Conservation (phyloP, 30 jellyfish, hydroid and myxozoan species). For the Morbakka virulenta region DNA sequence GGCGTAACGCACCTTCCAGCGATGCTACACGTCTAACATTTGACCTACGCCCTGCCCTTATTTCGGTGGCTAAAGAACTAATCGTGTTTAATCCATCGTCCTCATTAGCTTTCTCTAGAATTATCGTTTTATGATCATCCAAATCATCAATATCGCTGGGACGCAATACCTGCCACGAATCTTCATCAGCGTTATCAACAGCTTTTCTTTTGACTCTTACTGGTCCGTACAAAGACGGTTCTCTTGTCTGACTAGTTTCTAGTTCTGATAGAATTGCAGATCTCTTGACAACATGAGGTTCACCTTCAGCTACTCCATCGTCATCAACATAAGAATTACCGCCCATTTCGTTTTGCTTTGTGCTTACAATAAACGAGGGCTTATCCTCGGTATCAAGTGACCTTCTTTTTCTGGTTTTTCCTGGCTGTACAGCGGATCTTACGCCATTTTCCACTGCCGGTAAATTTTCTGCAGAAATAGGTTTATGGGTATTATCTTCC, state of each 20-base stretch:
- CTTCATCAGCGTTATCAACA: background rate
- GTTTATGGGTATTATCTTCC: too few species aligned
- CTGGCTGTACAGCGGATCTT: too few species aligned
- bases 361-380: background rate
- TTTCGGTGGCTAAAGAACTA: background rate
- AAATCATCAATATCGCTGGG: constrained; percentile 44
- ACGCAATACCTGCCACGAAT: background rate
- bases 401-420: background rate
- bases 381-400: background rate
- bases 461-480: too few species aligned
- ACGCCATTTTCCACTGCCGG: too few species aligned
- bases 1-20: constrained; percentile 87
- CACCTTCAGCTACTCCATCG: constrained; percentile 64
- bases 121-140: background rate
- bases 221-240: background rate
- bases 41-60: constrained; percentile 39
- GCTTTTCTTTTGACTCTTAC: background rate
- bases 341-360: constrained; percentile 50
- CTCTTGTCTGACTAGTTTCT: constrained; percentile 21
- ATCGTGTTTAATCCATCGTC: background rate
- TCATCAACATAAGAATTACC: constrained; percentile 51
- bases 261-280: constrained; percentile 93
- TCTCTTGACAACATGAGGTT: constrained; percentile 98
- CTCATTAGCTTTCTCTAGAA: background rate
- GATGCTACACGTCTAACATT: constrained; percentile 56